A percentile compares a stretch with the other conserved stretches of the same genome.
phyloP scores from a whole-genome alignment of 1,140 invertebrate species.

The Maniola jurtina region DNA sequence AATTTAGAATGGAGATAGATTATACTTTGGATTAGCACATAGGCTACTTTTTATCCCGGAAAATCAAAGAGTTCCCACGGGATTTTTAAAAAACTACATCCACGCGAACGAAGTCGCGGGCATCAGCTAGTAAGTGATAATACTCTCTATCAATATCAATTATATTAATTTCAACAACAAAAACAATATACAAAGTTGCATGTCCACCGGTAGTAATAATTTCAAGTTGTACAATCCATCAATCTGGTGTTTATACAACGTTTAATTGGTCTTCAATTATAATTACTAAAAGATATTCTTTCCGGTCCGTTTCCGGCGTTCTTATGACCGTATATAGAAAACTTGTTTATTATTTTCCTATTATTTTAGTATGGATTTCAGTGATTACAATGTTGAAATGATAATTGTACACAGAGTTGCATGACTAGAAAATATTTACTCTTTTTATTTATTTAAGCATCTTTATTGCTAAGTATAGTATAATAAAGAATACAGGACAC shows the following conservation, averaged over 20 bases:
- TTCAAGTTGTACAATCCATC: constrained; percentile 12
- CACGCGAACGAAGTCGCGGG: no score
- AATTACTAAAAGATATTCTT: constrained; percentile 9
- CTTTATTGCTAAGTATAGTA: no score
- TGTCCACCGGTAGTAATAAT: constrained; percentile 8
- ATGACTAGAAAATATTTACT: no score
- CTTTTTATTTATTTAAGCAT: no score
- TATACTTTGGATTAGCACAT: no score
- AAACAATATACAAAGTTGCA: not conserved
- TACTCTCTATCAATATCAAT: not conserved
- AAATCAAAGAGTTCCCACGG: no score
- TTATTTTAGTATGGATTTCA: not conserved
- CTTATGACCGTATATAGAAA: constrained; percentile 13
- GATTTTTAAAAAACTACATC: no score
- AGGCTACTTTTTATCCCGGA: no score
- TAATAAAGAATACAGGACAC: no score
- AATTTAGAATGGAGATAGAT: no score
- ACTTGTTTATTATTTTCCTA: not conserved
- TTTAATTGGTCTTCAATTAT: constrained; percentile 9
- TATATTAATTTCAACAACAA: not conserved
- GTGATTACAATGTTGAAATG: not conserved
- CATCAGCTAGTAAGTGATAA: no score
- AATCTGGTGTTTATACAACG: not conserved
- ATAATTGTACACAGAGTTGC: not conserved
- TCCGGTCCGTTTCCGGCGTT: constrained; percentile 10